These are phyloP conservation scores for Mellilla xanthometata DNA, from an alignment of 2,888 invertebrate genomes.

Conservation along the genomic window DNA sequence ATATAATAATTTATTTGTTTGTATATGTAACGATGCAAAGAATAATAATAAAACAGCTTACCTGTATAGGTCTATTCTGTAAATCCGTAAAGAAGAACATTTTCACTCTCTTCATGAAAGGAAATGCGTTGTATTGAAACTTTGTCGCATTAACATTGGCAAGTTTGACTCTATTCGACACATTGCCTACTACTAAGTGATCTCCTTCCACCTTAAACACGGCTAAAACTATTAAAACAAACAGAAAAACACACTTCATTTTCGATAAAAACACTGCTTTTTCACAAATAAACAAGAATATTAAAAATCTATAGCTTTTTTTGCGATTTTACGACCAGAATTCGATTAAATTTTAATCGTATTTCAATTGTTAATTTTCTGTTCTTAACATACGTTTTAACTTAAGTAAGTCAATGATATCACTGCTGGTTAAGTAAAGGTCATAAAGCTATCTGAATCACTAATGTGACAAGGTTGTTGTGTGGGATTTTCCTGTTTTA, in stretches of 20 bases:
- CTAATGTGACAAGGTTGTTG: background rate
- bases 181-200: slow-evolving; percentile 31
- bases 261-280: too few relatives aligned
- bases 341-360: too few relatives aligned
- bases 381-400: background rate
- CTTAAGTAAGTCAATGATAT: background rate
- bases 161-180: slow-evolving; percentile 27
- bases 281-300: too few relatives aligned
- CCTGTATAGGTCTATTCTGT: slow-evolving; percentile 48
- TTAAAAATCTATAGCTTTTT: background rate
- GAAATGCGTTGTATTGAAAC: slow-evolving; percentile 57
- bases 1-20: too few relatives aligned
- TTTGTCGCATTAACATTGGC: slow-evolving; percentile 31
- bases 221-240: slow-evolving; percentile 12
- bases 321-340: background rate
- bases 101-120: slow-evolving; percentile 65
- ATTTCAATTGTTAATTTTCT: too few relatives aligned
- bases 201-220: slow-evolving; percentile 19
- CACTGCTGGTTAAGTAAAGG: background rate
- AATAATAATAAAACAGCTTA: slow-evolving; percentile 29
- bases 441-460: background rate
- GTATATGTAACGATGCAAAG: too few relatives aligned
- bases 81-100: slow-evolving; percentile 48
- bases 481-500: background rate
- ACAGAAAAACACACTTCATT: slow-evolving; percentile 17